Conservation (phyloP, 2,888 invertebrate genomes). For the Lasius platythorax region DNA sequence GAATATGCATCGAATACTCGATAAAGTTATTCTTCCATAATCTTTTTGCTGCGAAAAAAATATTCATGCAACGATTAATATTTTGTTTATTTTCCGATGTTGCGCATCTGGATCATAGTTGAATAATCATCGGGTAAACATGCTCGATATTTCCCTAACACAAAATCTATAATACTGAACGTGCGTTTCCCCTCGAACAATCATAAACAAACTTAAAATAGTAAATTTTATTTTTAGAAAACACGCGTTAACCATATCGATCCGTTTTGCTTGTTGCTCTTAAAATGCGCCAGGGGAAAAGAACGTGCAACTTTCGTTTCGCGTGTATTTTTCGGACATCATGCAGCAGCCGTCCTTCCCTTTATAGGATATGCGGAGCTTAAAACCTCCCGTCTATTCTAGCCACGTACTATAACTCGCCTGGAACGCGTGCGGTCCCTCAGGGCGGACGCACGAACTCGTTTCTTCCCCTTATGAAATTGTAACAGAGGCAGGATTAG, state of each 20-base stretch:
- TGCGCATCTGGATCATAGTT: neutral
- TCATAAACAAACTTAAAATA: neutral
- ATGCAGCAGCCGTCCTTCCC: constrained; percentile 31
- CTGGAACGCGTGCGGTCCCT: constrained; percentile 64
- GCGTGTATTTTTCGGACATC: constrained; percentile 57
- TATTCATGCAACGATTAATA: neutral
- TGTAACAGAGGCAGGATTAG: constrained; percentile 79
- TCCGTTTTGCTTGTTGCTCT: neutral
- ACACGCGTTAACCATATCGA: constrained; percentile 20
- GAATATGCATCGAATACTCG: neutral
- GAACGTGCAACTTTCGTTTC: constrained; percentile 52
- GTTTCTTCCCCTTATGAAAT: constrained; percentile 76
- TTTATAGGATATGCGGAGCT: constrained; percentile 61
- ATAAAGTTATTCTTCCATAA: neutral
- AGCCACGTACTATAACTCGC: constrained; percentile 72
- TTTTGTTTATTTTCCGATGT: constrained; percentile 14
- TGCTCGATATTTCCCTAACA: neutral
- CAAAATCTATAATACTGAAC: neutral
- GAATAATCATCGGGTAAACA: neutral
- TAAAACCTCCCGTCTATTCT: constrained; percentile 61
- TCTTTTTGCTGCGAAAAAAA: neutral
- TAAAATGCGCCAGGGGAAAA: constrained; percentile 37
- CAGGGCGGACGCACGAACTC: constrained; percentile 64
- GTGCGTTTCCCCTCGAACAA: neutral
- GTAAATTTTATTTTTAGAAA: constrained; percentile 3